Evolutionary conservation across 2,888 invertebrate genomes (phyloP).

Genomic region (Halictus quadricinctus): DNA sequence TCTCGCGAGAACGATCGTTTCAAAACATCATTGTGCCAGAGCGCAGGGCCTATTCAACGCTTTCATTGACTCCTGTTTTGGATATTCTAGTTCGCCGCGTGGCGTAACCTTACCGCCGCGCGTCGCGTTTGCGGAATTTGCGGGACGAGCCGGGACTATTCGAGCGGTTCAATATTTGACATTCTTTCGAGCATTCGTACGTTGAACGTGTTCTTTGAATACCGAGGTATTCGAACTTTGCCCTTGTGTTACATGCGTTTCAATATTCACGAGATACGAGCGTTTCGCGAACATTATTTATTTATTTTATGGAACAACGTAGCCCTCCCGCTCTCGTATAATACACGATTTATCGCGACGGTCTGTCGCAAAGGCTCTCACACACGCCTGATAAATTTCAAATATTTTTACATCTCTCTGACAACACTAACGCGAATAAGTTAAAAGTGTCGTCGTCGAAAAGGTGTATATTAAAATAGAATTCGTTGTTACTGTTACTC

Average conservation of each 20-base stretch:
- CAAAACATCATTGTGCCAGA: conserved; percentile 26
- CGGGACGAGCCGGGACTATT: conserved; percentile 3
- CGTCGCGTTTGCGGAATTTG: not conserved
- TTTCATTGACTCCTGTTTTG: conserved; percentile 23
- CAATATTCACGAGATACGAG: not conserved
- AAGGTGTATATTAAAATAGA: not conserved
- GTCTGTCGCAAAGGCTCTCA: not conserved
- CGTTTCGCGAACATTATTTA: not conserved
- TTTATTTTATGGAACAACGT: not conserved
- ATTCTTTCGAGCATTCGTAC: not conserved
- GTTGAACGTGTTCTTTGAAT: not conserved
- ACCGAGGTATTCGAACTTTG: not conserved
- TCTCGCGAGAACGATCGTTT: conserved; percentile 13
- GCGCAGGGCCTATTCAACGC: not conserved
- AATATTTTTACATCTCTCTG: not conserved
- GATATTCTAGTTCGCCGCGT: not conserved
- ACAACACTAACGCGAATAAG: not conserved
- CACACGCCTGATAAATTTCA: not conserved
- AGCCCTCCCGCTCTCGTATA: not conserved
- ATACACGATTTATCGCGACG: not conserved
- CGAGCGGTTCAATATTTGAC: conserved; percentile 10
- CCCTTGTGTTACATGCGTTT: not conserved
- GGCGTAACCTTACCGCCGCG: not conserved
- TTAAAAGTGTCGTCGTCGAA: not conserved
- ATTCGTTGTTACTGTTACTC: not conserved